Evolutionary conservation across 2,888 invertebrate genomes (phyloP), one percentile per base, ranked within the genome.

Genomic region (Cordylochernes scorpioides): DNA sequence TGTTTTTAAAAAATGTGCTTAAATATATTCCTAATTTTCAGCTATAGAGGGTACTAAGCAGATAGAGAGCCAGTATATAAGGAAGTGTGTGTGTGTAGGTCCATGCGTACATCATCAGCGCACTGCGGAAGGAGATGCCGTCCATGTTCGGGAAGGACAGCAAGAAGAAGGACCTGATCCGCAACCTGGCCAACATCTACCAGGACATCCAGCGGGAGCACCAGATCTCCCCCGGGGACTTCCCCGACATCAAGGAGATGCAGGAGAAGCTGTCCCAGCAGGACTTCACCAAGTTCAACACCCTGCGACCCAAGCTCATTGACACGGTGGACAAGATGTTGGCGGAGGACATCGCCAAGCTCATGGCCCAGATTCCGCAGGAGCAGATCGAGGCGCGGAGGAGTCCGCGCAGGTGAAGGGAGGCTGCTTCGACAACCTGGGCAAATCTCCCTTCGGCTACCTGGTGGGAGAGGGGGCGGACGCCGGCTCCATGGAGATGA

Each of bases 271-370:
- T 88, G 39, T 65, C 65, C 19, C 70, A 77, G 51, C 72, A 78
- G 43, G 91, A 94, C 57, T 94, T 94, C 49, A 71, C 68, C 10
- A 86, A 84, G 57, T 94, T 94, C 61, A 74, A 82, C 50, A 64
- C 72, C 0, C 48, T 97, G 13, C 86, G 86, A 51, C 82, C 77
- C 1, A 74, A 74, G 50, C 58, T 88, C 28, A 52, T 91, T 33
- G 88, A 91, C 48, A 68, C 73, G 34, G 91, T 94, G 7, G 94
- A 97, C 53, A 67, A 71, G 45, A 94, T 94, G 94, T 60, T 97
- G 45, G 73, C 86, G 8, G 73, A 73, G 30, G 94, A 97, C 53
- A 94, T 97, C 41, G 77, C 91, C 3, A 94, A 55, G 33, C 63
- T 97, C 30, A 94, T 97, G 91, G 71, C 73, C 38, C 74, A 86